Evolutionary conservation across 2,797 vertebrate genomes (phyloP).

Genomic region (Alosa sapidissima): DNA sequence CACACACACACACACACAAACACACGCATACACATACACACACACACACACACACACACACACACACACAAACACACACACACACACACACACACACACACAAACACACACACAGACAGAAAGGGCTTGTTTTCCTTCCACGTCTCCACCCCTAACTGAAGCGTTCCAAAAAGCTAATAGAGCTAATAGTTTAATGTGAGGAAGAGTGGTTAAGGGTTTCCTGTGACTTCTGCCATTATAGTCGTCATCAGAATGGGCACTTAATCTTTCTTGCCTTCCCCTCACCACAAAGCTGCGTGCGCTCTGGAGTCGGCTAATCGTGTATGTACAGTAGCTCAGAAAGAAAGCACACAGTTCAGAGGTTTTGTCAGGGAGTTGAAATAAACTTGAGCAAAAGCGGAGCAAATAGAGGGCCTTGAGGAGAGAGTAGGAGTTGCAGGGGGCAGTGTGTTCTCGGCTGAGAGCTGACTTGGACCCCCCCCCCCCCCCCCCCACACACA

Average conservation of each 20-base stretch:
- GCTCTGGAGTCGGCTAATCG: slow-evolving; percentile 67
- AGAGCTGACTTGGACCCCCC: neutral
- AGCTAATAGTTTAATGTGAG: slow-evolving; percentile 97
- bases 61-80: neutral
- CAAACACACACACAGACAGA: neutral
- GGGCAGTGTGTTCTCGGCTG: neutral
- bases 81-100: neutral
- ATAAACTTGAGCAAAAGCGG: neutral
- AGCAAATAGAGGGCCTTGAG: slow-evolving; percentile 59
- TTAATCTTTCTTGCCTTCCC: slow-evolving; percentile 72
- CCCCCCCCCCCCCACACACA: neutral
- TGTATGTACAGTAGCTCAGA: slow-evolving; percentile 71
- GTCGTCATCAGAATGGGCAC: slow-evolving; percentile 85
- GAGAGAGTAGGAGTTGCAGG: slow-evolving; percentile 47
- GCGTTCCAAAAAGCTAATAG: slow-evolving; percentile 67
- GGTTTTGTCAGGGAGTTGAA: neutral
- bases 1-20: slow-evolving; percentile 76
- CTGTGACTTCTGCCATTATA: slow-evolving; percentile 91
- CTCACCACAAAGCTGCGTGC: slow-evolving; percentile 54
- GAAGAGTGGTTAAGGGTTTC: slow-evolving; percentile 93
- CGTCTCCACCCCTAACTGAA: slow-evolving; percentile 32
- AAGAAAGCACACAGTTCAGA: slow-evolving; percentile 72
- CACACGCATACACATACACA: neutral
- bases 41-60: neutral
- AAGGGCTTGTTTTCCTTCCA: slow-evolving; percentile 48